These are phyloP conservation scores for Cassiopea andromeda DNA, from an alignment of 30 jellyfish, hydroid and myxozoan genomes.

Conservation along the genomic window DNA sequence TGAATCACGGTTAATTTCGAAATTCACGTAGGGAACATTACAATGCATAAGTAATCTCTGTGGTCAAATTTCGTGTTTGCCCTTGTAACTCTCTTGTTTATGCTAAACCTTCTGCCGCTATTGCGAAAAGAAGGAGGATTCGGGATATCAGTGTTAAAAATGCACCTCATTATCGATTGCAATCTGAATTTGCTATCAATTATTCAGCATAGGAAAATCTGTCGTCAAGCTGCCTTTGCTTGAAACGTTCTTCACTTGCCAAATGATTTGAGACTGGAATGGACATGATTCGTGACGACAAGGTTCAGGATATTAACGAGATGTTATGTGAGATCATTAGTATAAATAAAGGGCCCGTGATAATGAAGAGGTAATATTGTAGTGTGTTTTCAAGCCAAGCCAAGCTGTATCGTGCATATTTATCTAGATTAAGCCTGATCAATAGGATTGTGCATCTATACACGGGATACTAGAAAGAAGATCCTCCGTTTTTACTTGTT, in stretches of 20 bases:
- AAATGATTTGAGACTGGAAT: not conserved
- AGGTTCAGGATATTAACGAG: not conserved
- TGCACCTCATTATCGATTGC: constrained; percentile 9
- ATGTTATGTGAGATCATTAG: not conserved
- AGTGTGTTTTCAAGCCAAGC: not conserved
- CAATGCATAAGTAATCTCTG: constrained; percentile 6
- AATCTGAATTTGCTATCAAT: constrained; percentile 27
- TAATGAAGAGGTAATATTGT: not conserved
- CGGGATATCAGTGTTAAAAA: constrained; percentile 10
- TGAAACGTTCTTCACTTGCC: not conserved
- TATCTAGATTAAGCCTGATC: no score
- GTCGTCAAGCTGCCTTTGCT: not conserved
- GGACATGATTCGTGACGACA: not conserved
- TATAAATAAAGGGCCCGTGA: not conserved
- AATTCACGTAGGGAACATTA: constrained; percentile 11
- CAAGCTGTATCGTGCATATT: not conserved
- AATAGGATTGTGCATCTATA: no score
- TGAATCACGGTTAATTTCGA: not conserved
- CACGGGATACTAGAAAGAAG: no score
- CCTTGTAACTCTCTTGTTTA: not conserved
- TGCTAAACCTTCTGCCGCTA: not conserved
- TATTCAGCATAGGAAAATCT: constrained; percentile 16
- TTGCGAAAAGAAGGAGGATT: constrained; percentile 1
- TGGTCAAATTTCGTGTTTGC: not conserved
- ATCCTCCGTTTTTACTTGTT: no score